phyloP scores from a whole-genome alignment of 2,888 invertebrate genomes.

The Amaurobius ferox region DNA sequence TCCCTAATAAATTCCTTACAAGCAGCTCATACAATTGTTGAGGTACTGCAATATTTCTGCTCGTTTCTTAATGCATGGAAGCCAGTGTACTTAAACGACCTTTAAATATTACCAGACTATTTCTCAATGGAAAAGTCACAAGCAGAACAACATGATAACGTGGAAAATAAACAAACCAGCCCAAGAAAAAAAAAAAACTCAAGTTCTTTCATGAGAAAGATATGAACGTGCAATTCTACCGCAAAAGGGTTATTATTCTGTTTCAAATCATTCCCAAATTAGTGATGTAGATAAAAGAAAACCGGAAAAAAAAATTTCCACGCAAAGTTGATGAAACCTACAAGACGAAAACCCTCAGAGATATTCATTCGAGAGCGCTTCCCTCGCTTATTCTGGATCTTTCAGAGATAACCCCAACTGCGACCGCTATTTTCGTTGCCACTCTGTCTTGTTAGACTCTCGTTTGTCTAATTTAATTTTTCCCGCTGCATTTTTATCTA shows the following conservation, averaged over 20 bases:
- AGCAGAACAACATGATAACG: background rate
- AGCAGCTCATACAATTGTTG: too few species aligned
- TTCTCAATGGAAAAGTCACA: too few species aligned
- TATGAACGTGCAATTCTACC: background rate
- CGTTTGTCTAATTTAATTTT: slow-evolving; percentile 4
- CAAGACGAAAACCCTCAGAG: too few species aligned
- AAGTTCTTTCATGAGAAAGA: background rate
- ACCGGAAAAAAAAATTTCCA: background rate
- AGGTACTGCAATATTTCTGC: too few species aligned
- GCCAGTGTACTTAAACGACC: too few species aligned
- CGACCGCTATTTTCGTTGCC: background rate
- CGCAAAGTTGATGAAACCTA: background rate
- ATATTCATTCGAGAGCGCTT: too few species aligned
- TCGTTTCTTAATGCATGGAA: too few species aligned
- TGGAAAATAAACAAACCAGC: background rate
- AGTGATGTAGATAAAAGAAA: background rate
- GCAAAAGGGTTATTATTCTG: background rate
- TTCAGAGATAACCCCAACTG: background rate
- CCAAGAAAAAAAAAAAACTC: background rate
- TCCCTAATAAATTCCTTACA: too few species aligned
- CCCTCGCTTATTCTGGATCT: background rate
- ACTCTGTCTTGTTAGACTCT: background rate
- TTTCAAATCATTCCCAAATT: background rate
- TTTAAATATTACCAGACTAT: too few species aligned
- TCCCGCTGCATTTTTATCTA: background rate